Base-by-base conservation (phyloP, 2,113 vertebrate species). In the Sturnus vulgaris region DNA sequence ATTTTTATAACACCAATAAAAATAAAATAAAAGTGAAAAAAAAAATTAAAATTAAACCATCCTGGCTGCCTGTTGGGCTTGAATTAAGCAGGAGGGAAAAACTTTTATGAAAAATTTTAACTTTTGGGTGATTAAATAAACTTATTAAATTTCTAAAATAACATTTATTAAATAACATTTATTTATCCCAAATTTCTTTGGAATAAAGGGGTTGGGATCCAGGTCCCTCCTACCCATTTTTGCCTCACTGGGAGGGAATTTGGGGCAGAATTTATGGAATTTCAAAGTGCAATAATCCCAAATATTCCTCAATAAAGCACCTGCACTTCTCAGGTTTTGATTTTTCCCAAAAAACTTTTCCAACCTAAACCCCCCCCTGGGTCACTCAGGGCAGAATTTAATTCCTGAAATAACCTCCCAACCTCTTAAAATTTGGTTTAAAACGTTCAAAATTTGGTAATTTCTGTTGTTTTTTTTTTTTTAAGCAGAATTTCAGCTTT, bases 191-290 rank as follows among this genome's bases (percentile, higher is more conserved):
- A 17, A 69, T 33, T 23, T 20, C 0, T 7, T 7, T 31, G 49
- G 47, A 14, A 52, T n/a, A 3, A 52, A 5, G 24, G 24, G 52
- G 23, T 2, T 82, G 84, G 21, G 20, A 82, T 65, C 65, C 17
- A 1, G 9, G 12, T n/a, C 64, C 40, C 9, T 9, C 5, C 17
- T 8, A 4, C 21, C 4, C 19, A 5, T 7, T 63, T 20, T 15
- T 33, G 15, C 6, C 24, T 44, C 42, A 44, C 17, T 44, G 42
- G 8, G 42, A 44, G 42, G 42, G 42, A 44, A 44, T 18, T 17
- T 44, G 91, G 52, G 16, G 20, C 47, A 33, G 53, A 9, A 64
- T 37, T 55, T 37, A 2, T 40, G 86, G 46, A 15, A 15, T 53
- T 60, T 52, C 46, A 49, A 40, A 25, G 9, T 24, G 30, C 30